Evolutionary conservation across 2,797 vertebrate species (phyloP).

Genomic region (Enteromius trimaculatus): DNA sequence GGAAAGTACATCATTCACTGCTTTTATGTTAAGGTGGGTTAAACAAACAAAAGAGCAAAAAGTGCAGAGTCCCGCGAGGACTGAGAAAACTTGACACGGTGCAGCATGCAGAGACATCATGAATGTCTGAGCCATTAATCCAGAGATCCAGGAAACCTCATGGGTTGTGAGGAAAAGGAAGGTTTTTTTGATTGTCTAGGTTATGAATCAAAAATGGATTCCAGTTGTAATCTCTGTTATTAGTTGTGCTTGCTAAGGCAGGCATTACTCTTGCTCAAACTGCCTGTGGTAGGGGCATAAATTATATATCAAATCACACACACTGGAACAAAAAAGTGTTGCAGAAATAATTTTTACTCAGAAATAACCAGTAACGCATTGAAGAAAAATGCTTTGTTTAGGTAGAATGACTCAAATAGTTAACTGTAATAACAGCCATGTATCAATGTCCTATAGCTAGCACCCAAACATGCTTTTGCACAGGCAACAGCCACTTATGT

Average conservation of each 20-base stretch:
- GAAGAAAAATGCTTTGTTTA: not conserved
- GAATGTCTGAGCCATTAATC: conserved; percentile 55
- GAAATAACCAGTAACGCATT: not conserved
- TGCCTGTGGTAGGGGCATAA: not conserved
- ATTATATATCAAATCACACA: not conserved
- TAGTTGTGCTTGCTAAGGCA: not conserved
- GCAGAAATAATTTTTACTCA: not conserved
- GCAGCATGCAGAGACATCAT: conserved; percentile 36
- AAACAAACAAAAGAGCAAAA: conserved; percentile 6
- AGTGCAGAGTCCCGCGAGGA: not conserved
- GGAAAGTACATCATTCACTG: not conserved
- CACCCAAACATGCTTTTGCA: not conserved
- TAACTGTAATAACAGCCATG: not conserved
- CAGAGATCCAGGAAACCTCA: conserved; percentile 47
- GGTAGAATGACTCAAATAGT: not conserved
- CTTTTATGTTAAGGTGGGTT: not conserved
- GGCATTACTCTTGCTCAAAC: not conserved
- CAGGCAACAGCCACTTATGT: not conserved
- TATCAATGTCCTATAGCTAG: not conserved
- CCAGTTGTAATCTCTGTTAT: conserved; percentile 39
- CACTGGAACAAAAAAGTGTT: not conserved
- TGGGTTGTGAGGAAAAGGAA: conserved; percentile 51
- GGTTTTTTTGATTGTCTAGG: conserved; percentile 64
- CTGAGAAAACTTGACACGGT: conserved; percentile 4
- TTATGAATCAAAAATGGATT: conserved; percentile 64